These are phyloP conservation scores for Tragelaphus oryx DNA, from an alignment of 2,797 vertebrate genomes.

Conservation along the genomic window DNA sequence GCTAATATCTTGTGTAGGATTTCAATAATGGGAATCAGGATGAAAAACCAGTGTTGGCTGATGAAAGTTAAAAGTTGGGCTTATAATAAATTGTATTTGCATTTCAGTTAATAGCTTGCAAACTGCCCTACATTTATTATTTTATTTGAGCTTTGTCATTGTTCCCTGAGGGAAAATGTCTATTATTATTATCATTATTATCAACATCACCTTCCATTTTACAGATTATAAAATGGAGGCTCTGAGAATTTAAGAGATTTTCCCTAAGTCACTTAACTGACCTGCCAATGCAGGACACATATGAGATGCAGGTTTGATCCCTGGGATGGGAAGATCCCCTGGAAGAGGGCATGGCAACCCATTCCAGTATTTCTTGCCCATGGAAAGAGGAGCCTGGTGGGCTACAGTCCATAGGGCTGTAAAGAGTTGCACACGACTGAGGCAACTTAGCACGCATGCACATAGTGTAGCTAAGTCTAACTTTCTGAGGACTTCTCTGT, in stretches of 20 bases:
- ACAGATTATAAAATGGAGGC: not conserved
- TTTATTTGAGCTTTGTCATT: not conserved
- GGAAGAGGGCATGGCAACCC: not conserved
- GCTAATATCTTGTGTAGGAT: not conserved
- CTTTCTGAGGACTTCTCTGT: not conserved
- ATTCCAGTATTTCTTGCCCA: not conserved
- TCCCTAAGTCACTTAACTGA: not conserved
- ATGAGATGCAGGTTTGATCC: not conserved
- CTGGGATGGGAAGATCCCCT: not conserved
- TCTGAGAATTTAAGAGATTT: not conserved
- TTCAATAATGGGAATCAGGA: not conserved
- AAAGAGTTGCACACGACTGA: not conserved
- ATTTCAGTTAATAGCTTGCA: not conserved
- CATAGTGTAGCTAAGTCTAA: not conserved
- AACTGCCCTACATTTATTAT: not conserved
- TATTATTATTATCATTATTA: not conserved
- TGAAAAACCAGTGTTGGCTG: not conserved
- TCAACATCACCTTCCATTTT: not conserved
- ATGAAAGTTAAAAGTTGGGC: not conserved
- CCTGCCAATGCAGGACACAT: not conserved
- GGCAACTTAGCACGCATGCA: fast-evolving
- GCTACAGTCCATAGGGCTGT: not conserved
- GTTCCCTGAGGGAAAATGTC: not conserved
- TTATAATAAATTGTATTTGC: not conserved
- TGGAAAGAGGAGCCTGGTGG: not conserved